Conservation (phyloP, 2,797 vertebrate genomes). For the Melanotaenia nigrans region DNA sequence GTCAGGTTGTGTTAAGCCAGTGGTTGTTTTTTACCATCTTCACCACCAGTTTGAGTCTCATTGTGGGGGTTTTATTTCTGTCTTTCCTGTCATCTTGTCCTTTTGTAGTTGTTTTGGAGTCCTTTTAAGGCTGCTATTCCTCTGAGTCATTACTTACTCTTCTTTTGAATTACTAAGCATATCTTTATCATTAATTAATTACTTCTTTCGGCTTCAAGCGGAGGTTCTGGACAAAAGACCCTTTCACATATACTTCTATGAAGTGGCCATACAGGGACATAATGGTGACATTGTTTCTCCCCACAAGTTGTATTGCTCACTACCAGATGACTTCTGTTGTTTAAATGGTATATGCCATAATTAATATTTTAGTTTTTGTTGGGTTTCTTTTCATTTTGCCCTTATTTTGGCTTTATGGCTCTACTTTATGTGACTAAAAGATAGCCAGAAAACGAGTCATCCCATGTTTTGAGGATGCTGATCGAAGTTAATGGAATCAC, state of each 20-base stretch:
- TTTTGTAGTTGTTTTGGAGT: background rate
- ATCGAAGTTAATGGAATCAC: background rate
- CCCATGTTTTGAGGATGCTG: background rate
- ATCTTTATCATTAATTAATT: background rate
- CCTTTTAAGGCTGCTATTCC: background rate
- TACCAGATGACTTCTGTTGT: background rate
- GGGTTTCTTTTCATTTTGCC: background rate
- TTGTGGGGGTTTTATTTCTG: background rate
- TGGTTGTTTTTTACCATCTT: background rate
- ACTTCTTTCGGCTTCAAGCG: background rate
- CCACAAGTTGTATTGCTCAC: background rate
- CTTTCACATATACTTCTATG: background rate
- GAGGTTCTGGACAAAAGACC: background rate
- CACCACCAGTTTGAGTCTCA: background rate
- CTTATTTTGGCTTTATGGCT: background rate
- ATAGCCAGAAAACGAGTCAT: background rate
- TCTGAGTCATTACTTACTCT: background rate
- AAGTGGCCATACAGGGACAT: background rate
- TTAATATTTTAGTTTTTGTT: background rate
- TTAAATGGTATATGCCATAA: background rate
- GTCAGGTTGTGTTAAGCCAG: background rate
- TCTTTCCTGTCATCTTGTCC: background rate
- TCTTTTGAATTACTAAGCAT: background rate
- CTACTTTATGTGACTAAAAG: background rate
- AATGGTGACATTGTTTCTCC: background rate